phyloP scores from a whole-genome alignment of 2,888 invertebrate genomes.

The Flexamia atlantica region DNA sequence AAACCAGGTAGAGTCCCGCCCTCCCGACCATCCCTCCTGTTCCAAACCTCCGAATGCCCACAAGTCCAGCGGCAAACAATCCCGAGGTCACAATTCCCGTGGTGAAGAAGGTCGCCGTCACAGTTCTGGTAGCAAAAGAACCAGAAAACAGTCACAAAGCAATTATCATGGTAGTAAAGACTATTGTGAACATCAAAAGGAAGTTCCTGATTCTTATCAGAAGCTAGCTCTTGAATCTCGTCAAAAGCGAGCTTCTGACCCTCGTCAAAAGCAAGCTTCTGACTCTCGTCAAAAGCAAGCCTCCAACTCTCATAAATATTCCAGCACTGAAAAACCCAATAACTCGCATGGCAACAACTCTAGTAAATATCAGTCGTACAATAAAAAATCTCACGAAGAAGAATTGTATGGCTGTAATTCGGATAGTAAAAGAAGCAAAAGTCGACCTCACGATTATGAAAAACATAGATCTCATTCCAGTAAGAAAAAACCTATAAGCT shows the following conservation, averaged over 20 bases:
- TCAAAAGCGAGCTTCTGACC: too few species aligned
- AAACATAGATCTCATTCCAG: neutral
- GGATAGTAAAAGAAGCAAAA: neutral
- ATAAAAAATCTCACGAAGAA: neutral
- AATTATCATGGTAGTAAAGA: neutral
- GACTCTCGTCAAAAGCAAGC: too few species aligned
- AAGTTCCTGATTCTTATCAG: too few species aligned
- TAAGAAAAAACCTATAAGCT: neutral
- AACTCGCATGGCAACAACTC: neutral
- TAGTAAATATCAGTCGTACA: neutral
- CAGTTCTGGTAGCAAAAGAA: neutral
- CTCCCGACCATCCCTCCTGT: neutral
- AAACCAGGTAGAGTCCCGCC: neutral
- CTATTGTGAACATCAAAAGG: too few species aligned
- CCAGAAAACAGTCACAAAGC: neutral
- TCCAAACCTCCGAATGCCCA: neutral
- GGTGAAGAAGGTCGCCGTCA: neutral
- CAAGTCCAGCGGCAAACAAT: neutral
- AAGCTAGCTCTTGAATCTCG: too few species aligned
- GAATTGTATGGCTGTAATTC: neutral
- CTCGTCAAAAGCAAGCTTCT: too few species aligned
- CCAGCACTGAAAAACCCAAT: neutral
- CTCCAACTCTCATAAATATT: neutral
- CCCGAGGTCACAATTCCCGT: neutral
- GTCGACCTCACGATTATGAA: neutral